These are phyloP conservation scores for Metacarcinus magister DNA, from an alignment of 2,888 invertebrate genomes.

Conservation along the genomic window DNA sequence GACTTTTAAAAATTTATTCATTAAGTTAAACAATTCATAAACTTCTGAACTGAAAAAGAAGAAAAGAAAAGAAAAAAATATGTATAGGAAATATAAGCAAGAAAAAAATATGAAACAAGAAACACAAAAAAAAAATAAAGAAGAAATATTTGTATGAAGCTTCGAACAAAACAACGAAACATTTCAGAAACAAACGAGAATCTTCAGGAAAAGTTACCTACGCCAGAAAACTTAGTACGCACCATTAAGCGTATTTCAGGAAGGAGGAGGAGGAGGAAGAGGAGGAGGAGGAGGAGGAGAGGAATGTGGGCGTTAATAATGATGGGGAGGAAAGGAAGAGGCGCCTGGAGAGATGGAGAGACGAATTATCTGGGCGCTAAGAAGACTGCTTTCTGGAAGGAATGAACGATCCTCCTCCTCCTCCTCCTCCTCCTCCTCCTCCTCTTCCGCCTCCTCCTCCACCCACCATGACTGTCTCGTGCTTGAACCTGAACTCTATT, in stretches of 20 bases:
- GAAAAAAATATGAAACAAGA: too few species aligned
- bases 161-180: not conserved
- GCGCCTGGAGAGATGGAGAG: constrained; percentile 30
- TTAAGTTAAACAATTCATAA: too few species aligned
- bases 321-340: not conserved
- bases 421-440: constrained; percentile 10
- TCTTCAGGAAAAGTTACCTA: not conserved
- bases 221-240: not conserved
- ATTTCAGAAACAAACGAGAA: not conserved
- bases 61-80: too few species aligned
- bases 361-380: not conserved
- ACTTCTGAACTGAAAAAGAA: too few species aligned
- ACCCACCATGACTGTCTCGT: not conserved
- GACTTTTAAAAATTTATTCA: too few species aligned
- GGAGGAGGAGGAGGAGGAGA: constrained; percentile 3
- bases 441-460: not conserved
- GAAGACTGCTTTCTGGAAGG: not conserved
- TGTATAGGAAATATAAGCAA: too few species aligned
- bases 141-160: too few species aligned
- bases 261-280: constrained; percentile 40
- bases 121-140: too few species aligned
- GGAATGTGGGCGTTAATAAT: constrained; percentile 41
- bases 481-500: not conserved
- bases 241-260: constrained; percentile 9
- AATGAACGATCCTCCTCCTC: not conserved